phyloP scores from a whole-genome alignment of 2,113 vertebrate species.

The Anhinga anhinga region DNA sequence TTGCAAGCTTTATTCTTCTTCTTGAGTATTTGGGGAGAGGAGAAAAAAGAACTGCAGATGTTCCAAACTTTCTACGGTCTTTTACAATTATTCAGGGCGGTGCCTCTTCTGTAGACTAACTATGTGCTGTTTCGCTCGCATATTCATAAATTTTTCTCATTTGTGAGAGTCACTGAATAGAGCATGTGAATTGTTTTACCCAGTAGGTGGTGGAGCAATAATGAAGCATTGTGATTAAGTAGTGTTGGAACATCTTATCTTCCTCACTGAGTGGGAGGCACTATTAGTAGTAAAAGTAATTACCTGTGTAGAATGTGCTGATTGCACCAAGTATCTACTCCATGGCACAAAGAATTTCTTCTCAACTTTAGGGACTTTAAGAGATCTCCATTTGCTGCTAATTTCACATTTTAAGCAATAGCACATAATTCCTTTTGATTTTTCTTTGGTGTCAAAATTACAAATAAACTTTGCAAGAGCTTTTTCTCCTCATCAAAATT shows the following conservation, averaged over 20 bases:
- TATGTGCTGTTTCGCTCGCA: conserved; percentile 39
- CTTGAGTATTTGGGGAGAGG: background rate
- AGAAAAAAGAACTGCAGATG: background rate
- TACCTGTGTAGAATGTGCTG: conserved; percentile 81
- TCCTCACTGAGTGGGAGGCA: conserved; percentile 83
- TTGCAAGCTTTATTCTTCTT: background rate
- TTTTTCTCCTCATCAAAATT: conserved; percentile 12
- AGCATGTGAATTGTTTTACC: conserved; percentile 81
- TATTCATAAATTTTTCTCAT: conserved; percentile 82
- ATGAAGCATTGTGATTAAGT: conserved; percentile 91
- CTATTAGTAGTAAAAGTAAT: conserved; percentile 94
- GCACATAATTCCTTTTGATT: conserved; percentile 36
- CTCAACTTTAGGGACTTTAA: conserved; percentile 60
- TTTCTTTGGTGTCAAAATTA: conserved; percentile 24
- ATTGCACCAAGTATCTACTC: conserved; percentile 83
- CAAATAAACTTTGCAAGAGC: conserved; percentile 48
- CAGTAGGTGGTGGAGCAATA: conserved; percentile 81
- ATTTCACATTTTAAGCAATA: conserved; percentile 68
- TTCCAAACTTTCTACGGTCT: conserved; percentile 7
- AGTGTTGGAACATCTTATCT: conserved; percentile 81
- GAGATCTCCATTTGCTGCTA: conserved; percentile 66
- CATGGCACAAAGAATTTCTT: conserved; percentile 42
- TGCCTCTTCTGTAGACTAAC: conserved; percentile 35
- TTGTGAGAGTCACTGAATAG: conserved; percentile 75
- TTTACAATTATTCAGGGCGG: conserved; percentile 14